These are phyloP conservation scores for Sphenopsis melanotis DNA, from an alignment of 2,797 vertebrate genomes.

Conservation along the genomic window DNA sequence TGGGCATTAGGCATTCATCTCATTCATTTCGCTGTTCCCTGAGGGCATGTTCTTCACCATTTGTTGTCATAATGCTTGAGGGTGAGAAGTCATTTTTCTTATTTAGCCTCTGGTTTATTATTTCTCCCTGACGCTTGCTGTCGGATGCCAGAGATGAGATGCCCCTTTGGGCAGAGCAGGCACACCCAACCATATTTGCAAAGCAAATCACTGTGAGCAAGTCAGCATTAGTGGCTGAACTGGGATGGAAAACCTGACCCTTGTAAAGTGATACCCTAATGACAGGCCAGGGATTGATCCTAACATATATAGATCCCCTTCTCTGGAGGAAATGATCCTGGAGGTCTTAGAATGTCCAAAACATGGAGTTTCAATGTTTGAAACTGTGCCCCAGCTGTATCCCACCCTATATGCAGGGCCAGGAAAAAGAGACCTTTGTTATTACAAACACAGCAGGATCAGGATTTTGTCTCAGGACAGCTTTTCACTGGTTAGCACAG, in stretches of 20 bases:
- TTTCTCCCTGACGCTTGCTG: not conserved
- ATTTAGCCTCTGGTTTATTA: conserved; percentile 43
- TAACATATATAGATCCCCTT: not conserved
- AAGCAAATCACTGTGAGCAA: not conserved
- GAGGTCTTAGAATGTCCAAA: not conserved
- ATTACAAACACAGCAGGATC: fast-evolving
- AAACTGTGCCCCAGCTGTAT: not conserved
- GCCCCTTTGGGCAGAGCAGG: not conserved
- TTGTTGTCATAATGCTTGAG: conserved; percentile 52
- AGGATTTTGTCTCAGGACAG: not conserved
- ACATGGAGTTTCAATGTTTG: not conserved
- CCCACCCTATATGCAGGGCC: not conserved
- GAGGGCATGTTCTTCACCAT: conserved; percentile 45
- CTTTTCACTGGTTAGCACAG: not conserved
- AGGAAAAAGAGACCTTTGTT: not conserved
- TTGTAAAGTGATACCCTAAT: not conserved
- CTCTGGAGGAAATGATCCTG: not conserved
- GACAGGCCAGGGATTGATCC: not conserved
- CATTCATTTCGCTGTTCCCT: not conserved
- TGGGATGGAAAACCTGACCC: not conserved
- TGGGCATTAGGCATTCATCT: conserved; percentile 56
- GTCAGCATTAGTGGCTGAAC: not conserved
- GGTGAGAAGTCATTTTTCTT: conserved; percentile 51
- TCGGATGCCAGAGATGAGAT: not conserved
- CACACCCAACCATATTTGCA: not conserved